phyloP scores from a whole-genome alignment of 2,888 invertebrate species.

The Apamea crenata region DNA sequence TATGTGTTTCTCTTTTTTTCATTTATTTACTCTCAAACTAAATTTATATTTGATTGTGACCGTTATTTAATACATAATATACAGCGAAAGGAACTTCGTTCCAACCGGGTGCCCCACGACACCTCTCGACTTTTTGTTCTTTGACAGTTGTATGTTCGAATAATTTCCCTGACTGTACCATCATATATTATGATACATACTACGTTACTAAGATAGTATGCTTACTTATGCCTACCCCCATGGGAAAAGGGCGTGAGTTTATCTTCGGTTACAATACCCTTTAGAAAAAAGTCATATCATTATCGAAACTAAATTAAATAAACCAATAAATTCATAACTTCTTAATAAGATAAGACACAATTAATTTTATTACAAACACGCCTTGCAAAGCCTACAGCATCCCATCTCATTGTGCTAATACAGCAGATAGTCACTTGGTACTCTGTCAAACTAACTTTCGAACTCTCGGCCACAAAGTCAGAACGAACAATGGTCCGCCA shows the following conservation, averaged over 20 bases:
- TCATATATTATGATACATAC: not conserved
- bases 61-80: not conserved
- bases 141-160: not conserved
- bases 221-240: not conserved
- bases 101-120: not conserved
- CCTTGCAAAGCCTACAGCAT: slow-evolving; percentile 14
- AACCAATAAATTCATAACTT: not conserved
- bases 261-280: not conserved
- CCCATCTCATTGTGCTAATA: slow-evolving; percentile 51
- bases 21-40: too few relatives aligned
- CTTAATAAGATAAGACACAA: slow-evolving; percentile 6
- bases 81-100: not conserved
- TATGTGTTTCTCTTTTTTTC: too few relatives aligned
- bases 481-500: slow-evolving; percentile 67
- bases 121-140: not conserved
- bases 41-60: too few relatives aligned
- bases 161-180: not conserved
- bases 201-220: not conserved
- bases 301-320: not conserved
- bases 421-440: slow-evolving; percentile 58
- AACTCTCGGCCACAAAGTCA: slow-evolving; percentile 68
- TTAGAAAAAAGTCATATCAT: not conserved
- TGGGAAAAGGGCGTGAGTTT: not conserved
- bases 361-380: slow-evolving; percentile 18
- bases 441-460: slow-evolving; percentile 74